Base-by-base conservation (phyloP, 2,888 invertebrate genomes). In the Pollenia amentaria region DNA sequence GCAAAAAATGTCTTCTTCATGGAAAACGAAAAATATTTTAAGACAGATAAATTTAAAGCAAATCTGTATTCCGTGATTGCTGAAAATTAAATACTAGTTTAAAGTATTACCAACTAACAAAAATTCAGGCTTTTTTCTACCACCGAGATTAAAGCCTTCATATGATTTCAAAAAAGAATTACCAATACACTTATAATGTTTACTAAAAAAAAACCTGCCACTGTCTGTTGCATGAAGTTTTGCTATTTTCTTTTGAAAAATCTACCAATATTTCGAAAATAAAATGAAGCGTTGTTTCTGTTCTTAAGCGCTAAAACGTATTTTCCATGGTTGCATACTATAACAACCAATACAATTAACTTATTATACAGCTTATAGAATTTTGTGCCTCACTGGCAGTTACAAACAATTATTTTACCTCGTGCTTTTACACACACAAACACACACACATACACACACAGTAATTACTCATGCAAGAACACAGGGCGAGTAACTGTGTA, bases 301-400 rank as follows among this genome's bases (percentile, higher is more conserved):
- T 53, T 12, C 16, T 6, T 64, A 53, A 12, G 62, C 3, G 53
- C 12, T 6, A 42, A 42, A 42, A 21, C 12, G 12, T 53, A 57
- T 72, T 75, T 48, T 42, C 69, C 69, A 76, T 70, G 83, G 83
- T 70, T 77, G 46, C 70, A 64, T 46, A 11, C 64, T 70, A 40
- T 75, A 75, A 75, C 57, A 72, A 82, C 46, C 70, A 70, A 70
- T 62, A 70, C 51, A 64, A 72, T 72, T 29, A 64, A 53, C 51
- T 53, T 29, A 51, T 46, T 78, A 67, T 46, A 46, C 51, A 64
- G 51, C 62, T 46, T 78, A 67, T 46, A 55, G 44, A 16, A 77
- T 69, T 40, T 48, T 40, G 29, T 21, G 16, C 46, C 46, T 60
- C 62, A 53, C 64, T 46, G 29, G 40, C 38, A 64, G 70, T 53